Evolutionary conservation across 2,888 invertebrate genomes (phyloP), one percentile per base, ranked within the genome.

Genomic region (Antheraea assamensis): DNA sequence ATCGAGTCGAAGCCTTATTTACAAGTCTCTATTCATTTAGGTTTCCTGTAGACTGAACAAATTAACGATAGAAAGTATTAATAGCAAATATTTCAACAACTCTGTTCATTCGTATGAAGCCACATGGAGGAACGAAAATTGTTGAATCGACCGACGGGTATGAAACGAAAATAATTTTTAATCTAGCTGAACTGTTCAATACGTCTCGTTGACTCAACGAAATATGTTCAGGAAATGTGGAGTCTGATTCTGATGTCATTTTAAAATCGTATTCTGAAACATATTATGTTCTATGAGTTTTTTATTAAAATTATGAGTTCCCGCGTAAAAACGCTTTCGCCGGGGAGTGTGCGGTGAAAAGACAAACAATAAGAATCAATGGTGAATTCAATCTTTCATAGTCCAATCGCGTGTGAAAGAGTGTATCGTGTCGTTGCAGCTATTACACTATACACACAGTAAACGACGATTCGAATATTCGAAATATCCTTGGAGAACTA

Each of bases 81-180:
- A 58, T 58, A 58, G 8, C n/a, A 24, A 58, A 58, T 24, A 3
- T 24, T 0, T 58, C n/a, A 58, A 8, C 58, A 58, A 58, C 13
- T 24, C 58, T 24, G 7, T 24, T 58, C n/a, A 61, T 15, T 61
- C 61, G 61, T 61, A 27, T 61, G 0, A 27, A 27, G 27, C 17
- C 61, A 27, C 24, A n/a, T 7, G 27, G n/a, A 17, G 19, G 49
- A 19, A 49, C 13, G 15, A 52, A 52, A 52, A 68, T 52, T 19
- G 52, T 47, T 73, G 72, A 42, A 70, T 73, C 74, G 74, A 75
- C 61, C 64, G 74, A 75, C 61, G 58, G 55, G 73, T 73, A 75
- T 74, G 72, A 73, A 78, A 81, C 78, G 78, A 76, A 78, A 83
- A 82, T 81, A 79, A 78, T 81, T 82, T 83, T 83, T 84, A 83